Evolutionary conservation across 2,888 invertebrate species (phyloP), one percentile per base, ranked within the genome.

Genomic region (Archips crataeganus): DNA sequence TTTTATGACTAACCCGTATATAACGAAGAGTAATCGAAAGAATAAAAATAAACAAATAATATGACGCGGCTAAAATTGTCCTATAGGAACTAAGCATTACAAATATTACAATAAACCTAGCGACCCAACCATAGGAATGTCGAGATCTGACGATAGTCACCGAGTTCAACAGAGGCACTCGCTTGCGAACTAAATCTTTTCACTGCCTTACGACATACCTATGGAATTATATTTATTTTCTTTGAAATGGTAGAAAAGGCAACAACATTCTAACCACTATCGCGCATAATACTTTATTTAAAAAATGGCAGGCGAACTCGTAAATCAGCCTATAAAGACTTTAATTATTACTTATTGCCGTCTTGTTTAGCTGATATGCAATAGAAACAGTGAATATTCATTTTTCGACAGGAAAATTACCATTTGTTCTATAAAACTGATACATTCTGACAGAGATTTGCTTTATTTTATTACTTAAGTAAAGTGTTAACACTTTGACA

Each of bases 81-180:
- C 76, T 80, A 81, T 83, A 86, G 86, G 84, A 85, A 86, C 82
- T 84, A 84, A 81, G 76, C 65, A n/a, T 54, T 54, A 54, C 54
- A 45, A 76, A 73, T 39, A 39, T 39, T 39, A 39, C 39, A 39
- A 39, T 76, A 85, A 87, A 86, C 51, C 65, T 65, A 86, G 82
- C 82, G 82, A 82, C 80, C 83, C 85, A 87, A 84, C 84, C 84
- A 82, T 87, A 85, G 93, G 91, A 93, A 93, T 92, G 93, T 92
- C 87, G 92, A 93, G 90, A 92, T 91, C 90, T 84, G 81, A 82
- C 79, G 80, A 82, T 82, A 80, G 81, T 39, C 54, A 81, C 69
- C 34, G 72, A 74, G 71, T 75, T 74, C 75, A 75, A 75, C 77
- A 39, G 59, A 61, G 54, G 66, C 64, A 61, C 66, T 32, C 8